phyloP scores from a whole-genome alignment of 2,113 vertebrate species.

The Rhinolophus sinicus region DNA sequence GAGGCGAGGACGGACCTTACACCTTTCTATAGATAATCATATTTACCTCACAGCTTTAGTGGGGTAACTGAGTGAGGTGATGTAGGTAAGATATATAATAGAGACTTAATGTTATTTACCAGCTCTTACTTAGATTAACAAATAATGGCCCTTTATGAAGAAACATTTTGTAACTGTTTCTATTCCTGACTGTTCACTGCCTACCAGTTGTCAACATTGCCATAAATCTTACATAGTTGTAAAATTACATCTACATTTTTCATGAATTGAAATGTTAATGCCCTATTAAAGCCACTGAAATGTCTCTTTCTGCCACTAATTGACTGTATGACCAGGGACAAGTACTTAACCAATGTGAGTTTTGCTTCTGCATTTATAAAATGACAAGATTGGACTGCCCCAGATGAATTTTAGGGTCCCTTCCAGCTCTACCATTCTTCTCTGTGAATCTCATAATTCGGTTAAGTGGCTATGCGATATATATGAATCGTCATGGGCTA shows the following conservation, averaged over 20 bases:
- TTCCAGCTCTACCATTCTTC: background rate
- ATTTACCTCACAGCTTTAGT: background rate
- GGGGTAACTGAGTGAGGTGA: background rate
- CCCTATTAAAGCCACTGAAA: background rate
- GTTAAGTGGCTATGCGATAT: background rate
- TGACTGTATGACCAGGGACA: background rate
- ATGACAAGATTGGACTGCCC: background rate
- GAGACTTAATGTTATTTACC: background rate
- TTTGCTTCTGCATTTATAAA: constrained; percentile 9
- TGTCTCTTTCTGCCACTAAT: background rate
- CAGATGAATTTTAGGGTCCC: background rate
- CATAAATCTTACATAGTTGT: background rate
- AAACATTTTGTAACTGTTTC: background rate
- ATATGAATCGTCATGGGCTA: background rate
- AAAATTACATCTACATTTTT: constrained; percentile 44
- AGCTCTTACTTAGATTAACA: background rate
- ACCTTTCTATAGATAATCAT: background rate
- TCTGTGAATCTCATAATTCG: background rate
- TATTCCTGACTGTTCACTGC: background rate
- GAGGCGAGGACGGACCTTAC: background rate
- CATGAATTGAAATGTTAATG: constrained; percentile 23
- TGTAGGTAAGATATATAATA: background rate
- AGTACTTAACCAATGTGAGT: background rate
- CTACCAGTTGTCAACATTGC: background rate
- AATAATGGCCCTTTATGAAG: constrained; percentile 12